These are phyloP conservation scores for Drosophila navojoa DNA, from an alignment of 1,140 invertebrate genomes.

Conservation along the genomic window DNA sequence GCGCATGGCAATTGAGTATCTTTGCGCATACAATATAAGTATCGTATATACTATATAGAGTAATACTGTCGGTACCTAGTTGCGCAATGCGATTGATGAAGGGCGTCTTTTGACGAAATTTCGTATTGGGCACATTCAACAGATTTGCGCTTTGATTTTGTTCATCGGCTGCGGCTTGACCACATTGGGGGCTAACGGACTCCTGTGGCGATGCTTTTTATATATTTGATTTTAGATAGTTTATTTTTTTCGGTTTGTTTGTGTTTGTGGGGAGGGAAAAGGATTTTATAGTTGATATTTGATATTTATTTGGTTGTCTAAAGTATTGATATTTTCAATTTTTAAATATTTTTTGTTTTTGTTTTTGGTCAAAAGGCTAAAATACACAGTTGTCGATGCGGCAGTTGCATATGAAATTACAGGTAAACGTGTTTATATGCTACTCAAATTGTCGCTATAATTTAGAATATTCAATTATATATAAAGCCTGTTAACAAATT, in stretches of 20 bases:
- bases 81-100: conserved; percentile 83
- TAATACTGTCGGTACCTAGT: conserved; percentile 67
- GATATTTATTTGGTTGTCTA: conserved; percentile 25
- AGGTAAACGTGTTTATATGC: neutral
- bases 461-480: neutral
- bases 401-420: neutral
- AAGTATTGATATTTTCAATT: neutral
- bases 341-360: neutral
- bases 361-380: neutral
- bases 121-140: conserved; percentile 66
- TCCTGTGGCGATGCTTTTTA: conserved; percentile 72
- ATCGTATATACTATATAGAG: conserved; percentile 46
- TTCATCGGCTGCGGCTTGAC: conserved; percentile 50
- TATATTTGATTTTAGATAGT: conserved; percentile 6
- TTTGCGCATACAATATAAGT: conserved; percentile 57
- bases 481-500: neutral
- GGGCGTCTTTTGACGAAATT: conserved; percentile 82
- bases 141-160: conserved; percentile 66
- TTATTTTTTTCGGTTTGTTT: conserved; percentile 27
- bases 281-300: conserved; percentile 26
- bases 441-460: neutral
- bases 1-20: conserved; percentile 78
- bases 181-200: conserved; percentile 56
- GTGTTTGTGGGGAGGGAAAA: neutral
- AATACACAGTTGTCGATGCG: neutral